Base-by-base conservation (phyloP, 2,113 vertebrate species). In the Neolamprologus caudopunctatus region DNA sequence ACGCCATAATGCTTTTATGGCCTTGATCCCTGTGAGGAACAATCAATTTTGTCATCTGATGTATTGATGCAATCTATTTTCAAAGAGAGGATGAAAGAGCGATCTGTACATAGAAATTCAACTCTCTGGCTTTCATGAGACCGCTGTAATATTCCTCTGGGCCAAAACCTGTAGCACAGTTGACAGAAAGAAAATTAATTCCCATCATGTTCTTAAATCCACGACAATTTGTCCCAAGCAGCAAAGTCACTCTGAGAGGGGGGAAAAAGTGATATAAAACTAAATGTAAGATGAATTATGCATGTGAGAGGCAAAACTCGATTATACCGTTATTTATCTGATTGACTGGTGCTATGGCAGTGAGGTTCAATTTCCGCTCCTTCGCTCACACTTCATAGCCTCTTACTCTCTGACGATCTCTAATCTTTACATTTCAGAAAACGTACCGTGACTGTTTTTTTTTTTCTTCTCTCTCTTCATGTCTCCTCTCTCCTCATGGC, bases 321-420 rank as follows among this genome's bases (percentile, higher is more conserved):
- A 95, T 96, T 96, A 96, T 95, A 94, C 94, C 55, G 63, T 94
- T 96, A 95, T 96, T 95, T 96, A 97, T 97, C 96, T 96, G 96
- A 97, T 96, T 95, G 94, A 95, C 94, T 95, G 94, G 92, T 90
- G 93, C 93, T 88, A 81, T 92, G 92, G 93, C 92, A 87, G 88
- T 87, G 89, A 91, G 92, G 95, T 96, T 96, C 94, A 96, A 96
- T 96, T 96, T 96, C 95, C 90, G 78, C 89, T 93, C 83, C 91
- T 91, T 92, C 85, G 51, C 93, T 95, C 93, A 94, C 91, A 94
- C 93, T 96, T 96, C 94, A 96, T 91, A 92, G 95, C 93, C 91
- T 94, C 90, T 94, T 90, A 92, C 91, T 92, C 92, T 92, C 87
- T 82, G 81, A 88, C 12, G 42, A 95, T 95, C 89, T 95, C 90